Base-by-base conservation (phyloP, 2,888 invertebrate genomes). In the Sarcophaga variegata region DNA sequence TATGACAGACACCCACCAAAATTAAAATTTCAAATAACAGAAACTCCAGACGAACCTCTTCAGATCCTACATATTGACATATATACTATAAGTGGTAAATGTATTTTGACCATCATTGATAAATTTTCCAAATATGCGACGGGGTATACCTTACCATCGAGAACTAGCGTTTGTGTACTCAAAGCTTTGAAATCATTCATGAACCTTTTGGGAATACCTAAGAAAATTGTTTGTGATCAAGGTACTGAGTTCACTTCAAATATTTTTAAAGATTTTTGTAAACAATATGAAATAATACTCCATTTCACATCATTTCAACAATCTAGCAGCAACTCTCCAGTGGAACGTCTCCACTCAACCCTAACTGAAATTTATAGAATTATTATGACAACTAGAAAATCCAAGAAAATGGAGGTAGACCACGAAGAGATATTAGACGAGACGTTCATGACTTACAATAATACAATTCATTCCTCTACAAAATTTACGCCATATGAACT, bases 261-360 rank as follows among this genome's bases (percentile, higher is more conserved):
- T 5, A 27, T 27, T 27, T 27, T 27, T 27, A 27, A 27, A 27
- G 27, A 4, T 27, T 27, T 27, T 27, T 27, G 5, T 27, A 66
- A 25, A 8, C 83, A 83, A 72, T 74, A 59, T 27, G 37, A 71
- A 14, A 78, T 78, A 20, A n/a, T 27, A 8, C 66, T 78, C 4
- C 82, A 85, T 27, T 59, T 62, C 11, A 88, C 83, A 17, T 88
- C 85, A 20, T 81, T 81, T 49, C 81, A 88, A 59, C 81, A 86
- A 69, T 69, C 70, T 3, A 80, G 72, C 47, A 80, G 72, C 4
- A 80, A 80, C 25, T 71, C 72, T 47, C 78, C 78, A 14, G 78
- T 78, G 4, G 78, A 78, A 78, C 47, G 78, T 69, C 67, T 78
- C n/a, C 67, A 78, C 22, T 78, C 78, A 5, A 78, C 78, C 10